These are phyloP conservation scores for Plestiodon gilberti DNA, from an alignment of 2,113 vertebrate species.

Conservation along the genomic window DNA sequence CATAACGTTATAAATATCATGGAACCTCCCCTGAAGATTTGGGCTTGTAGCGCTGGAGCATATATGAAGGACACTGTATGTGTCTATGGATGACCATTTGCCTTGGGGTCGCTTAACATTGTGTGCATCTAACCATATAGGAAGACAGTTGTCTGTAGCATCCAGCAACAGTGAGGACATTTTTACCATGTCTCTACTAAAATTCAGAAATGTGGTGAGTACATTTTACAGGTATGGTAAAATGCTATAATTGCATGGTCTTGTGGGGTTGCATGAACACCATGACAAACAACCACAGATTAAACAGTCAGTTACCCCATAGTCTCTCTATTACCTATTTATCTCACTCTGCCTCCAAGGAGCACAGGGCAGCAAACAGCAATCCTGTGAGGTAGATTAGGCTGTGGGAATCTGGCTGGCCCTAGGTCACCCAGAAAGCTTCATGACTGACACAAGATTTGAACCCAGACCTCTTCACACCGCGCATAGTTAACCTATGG, in stretches of 20 bases:
- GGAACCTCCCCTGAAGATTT: not conserved
- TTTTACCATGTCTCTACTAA: not conserved
- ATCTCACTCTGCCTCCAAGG: too few species aligned
- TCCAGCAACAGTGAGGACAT: not conserved
- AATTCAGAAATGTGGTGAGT: not conserved
- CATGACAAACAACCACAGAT: not conserved
- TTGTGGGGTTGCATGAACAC: not conserved
- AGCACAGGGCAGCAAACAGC: too few species aligned
- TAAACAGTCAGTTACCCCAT: not conserved
- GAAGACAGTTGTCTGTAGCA: not conserved
- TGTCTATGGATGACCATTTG: not conserved
- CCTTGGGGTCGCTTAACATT: not conserved
- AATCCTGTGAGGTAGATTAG: too few species aligned
- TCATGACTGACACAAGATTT: too few species aligned
- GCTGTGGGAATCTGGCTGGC: too few species aligned
- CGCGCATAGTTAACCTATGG: too few species aligned
- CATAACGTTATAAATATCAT: fast-evolving
- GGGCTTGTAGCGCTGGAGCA: fast-evolving
- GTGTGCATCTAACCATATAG: not conserved
- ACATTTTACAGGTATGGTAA: not conserved
- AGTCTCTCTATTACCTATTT: not conserved
- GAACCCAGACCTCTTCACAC: too few species aligned
- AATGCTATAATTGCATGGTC: not conserved
- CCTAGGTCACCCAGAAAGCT: too few species aligned
- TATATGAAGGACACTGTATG: not conserved